A percentile compares a stretch with the other conserved stretches of the same genome.
Conservation (phyloP, 2,113 vertebrate genomes). For the Xenotilapia flavipinnis region DNA sequence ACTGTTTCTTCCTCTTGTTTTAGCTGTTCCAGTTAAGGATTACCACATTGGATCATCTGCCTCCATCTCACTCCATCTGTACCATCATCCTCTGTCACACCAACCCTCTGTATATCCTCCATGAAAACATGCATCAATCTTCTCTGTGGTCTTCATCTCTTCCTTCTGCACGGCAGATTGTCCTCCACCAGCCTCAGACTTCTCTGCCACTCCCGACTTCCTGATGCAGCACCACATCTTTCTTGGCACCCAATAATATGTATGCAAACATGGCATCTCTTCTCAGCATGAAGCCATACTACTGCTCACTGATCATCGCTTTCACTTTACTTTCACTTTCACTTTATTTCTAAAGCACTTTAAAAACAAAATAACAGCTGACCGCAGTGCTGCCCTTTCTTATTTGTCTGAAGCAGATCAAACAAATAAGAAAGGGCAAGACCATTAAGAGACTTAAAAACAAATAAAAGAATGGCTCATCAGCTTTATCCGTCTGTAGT, state of each 20-base stretch:
- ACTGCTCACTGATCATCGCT: not conserved
- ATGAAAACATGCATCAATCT: not conserved
- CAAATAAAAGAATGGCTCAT: not conserved
- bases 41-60: not conserved
- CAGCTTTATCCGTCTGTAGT: not conserved
- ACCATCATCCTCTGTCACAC: not conserved
- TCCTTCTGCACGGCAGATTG: not conserved
- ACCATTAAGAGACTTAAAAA: not conserved
- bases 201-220: not conserved
- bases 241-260: not conserved
- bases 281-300: not conserved
- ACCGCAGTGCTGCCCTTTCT: not conserved
- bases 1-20: not conserved
- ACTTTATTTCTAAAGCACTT: not conserved
- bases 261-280: not conserved
- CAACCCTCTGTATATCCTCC: not conserved
- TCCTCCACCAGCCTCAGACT: not conserved
- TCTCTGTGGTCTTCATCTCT: not conserved
- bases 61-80: not conserved
- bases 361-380: not conserved
- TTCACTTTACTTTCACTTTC: not conserved
- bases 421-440: not conserved
- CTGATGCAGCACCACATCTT: not conserved
- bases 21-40: not conserved
- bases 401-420: not conserved